Evolutionary conservation across 2,888 invertebrate genomes (phyloP).

Genomic region (Netelia melanura): DNA sequence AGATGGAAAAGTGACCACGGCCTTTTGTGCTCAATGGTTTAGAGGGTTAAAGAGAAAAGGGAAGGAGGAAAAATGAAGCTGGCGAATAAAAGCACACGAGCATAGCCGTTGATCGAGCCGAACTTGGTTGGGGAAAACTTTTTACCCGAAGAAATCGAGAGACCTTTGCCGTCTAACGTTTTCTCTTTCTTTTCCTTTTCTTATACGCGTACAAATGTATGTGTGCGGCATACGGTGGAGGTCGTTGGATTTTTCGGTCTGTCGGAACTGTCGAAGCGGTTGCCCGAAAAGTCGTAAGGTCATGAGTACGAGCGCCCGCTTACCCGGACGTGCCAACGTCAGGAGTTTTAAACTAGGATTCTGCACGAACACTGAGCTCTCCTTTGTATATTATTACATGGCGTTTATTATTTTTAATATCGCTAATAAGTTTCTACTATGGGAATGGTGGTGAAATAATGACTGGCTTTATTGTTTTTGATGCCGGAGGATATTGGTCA

Average conservation of each 20-base stretch:
- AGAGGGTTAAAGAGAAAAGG: constrained; percentile 1
- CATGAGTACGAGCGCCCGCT: constrained; percentile 33
- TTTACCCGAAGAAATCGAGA: constrained; percentile 44
- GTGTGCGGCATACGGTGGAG: constrained; percentile 21
- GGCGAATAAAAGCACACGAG: constrained; percentile 48
- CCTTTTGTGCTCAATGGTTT: constrained; percentile 24
- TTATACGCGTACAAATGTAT: constrained; percentile 54
- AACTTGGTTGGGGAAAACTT: constrained; percentile 51
- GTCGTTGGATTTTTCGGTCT: constrained; percentile 65
- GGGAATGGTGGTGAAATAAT: too few species aligned
- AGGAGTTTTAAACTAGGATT: constrained; percentile 58
- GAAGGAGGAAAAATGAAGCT: constrained; percentile 32
- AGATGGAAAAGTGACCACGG: constrained; percentile 18
- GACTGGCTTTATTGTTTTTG: too few species aligned
- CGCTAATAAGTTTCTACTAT: background rate
- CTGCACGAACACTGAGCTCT: constrained; percentile 9
- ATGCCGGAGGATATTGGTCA: too few species aligned
- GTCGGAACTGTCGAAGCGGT: constrained; percentile 53
- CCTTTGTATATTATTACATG: constrained; percentile 44
- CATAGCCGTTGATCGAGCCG: constrained; percentile 33
- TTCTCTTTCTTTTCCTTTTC: constrained; percentile 28
- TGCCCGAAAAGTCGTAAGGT: constrained; percentile 58
- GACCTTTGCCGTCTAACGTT: constrained; percentile 30
- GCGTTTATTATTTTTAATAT: constrained; percentile 30
- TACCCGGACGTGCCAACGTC: constrained; percentile 53